Evolutionary conservation across 2,888 invertebrate species (phyloP).

Genomic region (Spodoptera picta): DNA sequence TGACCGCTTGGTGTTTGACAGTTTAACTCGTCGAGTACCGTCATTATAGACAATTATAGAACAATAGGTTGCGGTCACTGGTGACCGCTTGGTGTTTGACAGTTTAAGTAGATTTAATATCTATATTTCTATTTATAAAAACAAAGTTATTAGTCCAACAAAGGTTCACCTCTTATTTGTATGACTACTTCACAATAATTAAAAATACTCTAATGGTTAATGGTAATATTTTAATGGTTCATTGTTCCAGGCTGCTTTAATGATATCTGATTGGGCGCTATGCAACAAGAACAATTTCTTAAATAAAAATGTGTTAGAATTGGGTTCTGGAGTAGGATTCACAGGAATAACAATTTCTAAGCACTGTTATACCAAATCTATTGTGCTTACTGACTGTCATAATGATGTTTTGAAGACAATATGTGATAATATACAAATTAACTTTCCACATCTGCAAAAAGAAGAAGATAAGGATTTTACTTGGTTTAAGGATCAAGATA

Average conservation of each 20-base stretch:
- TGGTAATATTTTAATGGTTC: constrained; percentile 7
- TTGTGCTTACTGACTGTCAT: constrained; percentile 92
- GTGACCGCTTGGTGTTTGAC: no score
- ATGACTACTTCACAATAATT: no score
- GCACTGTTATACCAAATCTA: constrained; percentile 84
- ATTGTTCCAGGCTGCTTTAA: constrained; percentile 90
- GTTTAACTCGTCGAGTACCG: neutral
- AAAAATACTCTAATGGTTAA: no score
- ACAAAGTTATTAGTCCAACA: neutral
- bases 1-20: no score
- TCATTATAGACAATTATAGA: no score
- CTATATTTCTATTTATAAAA: no score
- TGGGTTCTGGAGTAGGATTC: constrained; percentile 94
- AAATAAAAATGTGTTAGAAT: constrained; percentile 90
- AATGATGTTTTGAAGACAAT: constrained; percentile 90
- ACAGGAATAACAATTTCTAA: constrained; percentile 90
- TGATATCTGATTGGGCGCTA: constrained; percentile 92
- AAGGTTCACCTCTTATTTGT: no score
- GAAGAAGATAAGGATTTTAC: constrained; percentile 37
- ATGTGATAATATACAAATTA: constrained; percentile 89
- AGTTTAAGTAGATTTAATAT: constrained; percentile 4
- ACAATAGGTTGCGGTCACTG: no score
- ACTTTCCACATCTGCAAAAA: constrained; percentile 76
- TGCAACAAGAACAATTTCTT: constrained; percentile 84
- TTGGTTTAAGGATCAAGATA: constrained; percentile 53